Conservation (phyloP, 1,140 invertebrate genomes). For the Oncopodura yosiiana region DNA sequence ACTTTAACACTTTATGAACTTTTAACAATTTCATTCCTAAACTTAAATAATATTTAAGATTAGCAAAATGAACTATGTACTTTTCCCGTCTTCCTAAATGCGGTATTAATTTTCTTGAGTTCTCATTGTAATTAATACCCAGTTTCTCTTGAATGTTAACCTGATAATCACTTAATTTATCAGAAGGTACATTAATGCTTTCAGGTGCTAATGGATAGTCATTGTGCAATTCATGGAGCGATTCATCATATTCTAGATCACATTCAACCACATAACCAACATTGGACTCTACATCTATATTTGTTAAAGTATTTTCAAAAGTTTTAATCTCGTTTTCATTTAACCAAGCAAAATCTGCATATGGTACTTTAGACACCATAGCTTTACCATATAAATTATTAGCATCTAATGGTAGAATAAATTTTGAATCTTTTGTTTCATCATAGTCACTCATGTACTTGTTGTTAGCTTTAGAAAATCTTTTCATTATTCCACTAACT, state of each 20-base stretch:
- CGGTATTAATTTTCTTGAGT: conserved; percentile 30
- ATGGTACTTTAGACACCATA: conserved; percentile 25
- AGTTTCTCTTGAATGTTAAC: neutral
- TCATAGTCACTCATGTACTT: conserved; percentile 30
- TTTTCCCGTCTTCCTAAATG: conserved; percentile 37
- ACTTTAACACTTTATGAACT: conserved; percentile 43
- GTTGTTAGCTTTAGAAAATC: conserved; percentile 24
- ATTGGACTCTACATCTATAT: conserved; percentile 21
- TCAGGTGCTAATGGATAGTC: conserved; percentile 34
- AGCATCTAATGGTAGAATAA: conserved; percentile 16
- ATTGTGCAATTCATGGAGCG: conserved; percentile 35
- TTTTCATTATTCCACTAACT: conserved; percentile 27
- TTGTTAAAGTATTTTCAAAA: conserved; percentile 17
- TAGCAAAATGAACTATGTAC: conserved; percentile 45
- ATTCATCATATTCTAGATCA: conserved; percentile 33
- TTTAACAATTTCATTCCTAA: conserved; percentile 43
- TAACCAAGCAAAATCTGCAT: conserved; percentile 31
- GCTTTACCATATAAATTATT: conserved; percentile 37
- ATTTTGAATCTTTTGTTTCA: conserved; percentile 3
- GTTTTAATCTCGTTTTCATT: conserved; percentile 5
- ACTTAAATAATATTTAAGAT: conserved; percentile 44
- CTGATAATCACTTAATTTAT: conserved; percentile 10
- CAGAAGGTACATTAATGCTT: neutral
- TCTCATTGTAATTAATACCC: neutral
- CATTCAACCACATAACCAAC: conserved; percentile 36